A percentile compares a stretch with the other conserved stretches of the same genome.
These are phyloP conservation scores for Drosophila paramelanica DNA, from an alignment of 2,888 invertebrate species.

Conservation along the genomic window DNA sequence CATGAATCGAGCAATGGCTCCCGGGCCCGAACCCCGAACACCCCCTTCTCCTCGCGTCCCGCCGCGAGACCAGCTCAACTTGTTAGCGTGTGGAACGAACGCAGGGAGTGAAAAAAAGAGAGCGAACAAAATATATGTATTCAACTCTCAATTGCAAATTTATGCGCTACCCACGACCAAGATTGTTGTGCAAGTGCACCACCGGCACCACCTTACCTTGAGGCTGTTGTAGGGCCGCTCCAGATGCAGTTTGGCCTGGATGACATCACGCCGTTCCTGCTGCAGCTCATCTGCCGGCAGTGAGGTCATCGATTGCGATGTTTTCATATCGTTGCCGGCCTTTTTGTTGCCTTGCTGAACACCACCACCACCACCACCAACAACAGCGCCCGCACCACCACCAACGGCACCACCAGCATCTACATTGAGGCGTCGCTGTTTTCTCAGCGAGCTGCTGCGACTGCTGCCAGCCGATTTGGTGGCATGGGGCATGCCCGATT, in stretches of 20 bases:
- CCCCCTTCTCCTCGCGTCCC: background rate
- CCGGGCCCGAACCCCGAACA: background rate
- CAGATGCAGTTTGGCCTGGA: slow-evolving; percentile 86
- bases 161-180: slow-evolving; percentile 48
- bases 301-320: slow-evolving; percentile 90
- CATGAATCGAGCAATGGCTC: slow-evolving; percentile 30
- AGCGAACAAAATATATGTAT: background rate
- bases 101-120: background rate
- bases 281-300: slow-evolving; percentile 88
- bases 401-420: slow-evolving; percentile 6
- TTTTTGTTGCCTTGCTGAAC: background rate
- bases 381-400: background rate
- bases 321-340: slow-evolving; percentile 43
- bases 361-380: background rate
- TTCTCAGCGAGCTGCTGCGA: slow-evolving; percentile 73
- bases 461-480: slow-evolving; percentile 69
- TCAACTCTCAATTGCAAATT: slow-evolving; percentile 55
- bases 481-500: slow-evolving; percentile 44
- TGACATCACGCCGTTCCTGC: slow-evolving; percentile 85
- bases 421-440: slow-evolving; percentile 58
- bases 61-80: slow-evolving; percentile 24
- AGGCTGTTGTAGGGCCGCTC: slow-evolving; percentile 94
- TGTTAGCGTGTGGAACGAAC: slow-evolving; percentile 51
- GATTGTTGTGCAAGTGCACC: background rate
- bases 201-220: slow-evolving; percentile 84